Evolutionary conservation across 2,888 invertebrate genomes (phyloP).

Genomic region (Ypsolopha scabrella): DNA sequence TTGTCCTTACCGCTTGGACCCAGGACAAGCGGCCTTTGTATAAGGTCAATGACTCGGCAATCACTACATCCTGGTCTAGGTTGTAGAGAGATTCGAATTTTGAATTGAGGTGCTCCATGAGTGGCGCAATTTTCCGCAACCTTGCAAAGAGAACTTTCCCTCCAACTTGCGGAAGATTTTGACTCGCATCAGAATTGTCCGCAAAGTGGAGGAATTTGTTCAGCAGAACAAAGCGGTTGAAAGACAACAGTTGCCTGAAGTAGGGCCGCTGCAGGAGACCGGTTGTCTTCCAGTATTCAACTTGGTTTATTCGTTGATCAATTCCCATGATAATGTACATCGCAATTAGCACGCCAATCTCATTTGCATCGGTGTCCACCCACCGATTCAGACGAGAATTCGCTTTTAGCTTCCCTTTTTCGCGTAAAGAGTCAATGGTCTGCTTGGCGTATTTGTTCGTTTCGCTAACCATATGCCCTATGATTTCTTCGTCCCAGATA

Average conservation of each 20-base stretch:
- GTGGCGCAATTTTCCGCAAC: constrained; percentile 5
- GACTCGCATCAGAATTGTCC: too few relatives aligned
- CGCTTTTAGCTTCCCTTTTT: constrained; percentile 3
- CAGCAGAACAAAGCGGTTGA: constrained; percentile 11
- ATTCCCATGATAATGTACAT: constrained; percentile 15
- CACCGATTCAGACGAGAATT: constrained; percentile 12
- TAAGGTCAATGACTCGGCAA: constrained; percentile 16
- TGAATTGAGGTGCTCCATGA: background rate
- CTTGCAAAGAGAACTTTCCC: constrained; percentile 9
- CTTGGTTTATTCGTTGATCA: constrained; percentile 5
- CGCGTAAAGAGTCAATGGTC: constrained; percentile 8
- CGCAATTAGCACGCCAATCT: constrained; percentile 12
- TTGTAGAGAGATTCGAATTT: background rate
- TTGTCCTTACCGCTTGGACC: constrained; percentile 12
- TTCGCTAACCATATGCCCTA: constrained; percentile 14
- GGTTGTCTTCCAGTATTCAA: constrained; percentile 12
- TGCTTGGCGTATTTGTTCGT: constrained; percentile 17
- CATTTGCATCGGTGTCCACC: too few relatives aligned
- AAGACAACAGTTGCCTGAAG: constrained; percentile 11
- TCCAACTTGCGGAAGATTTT: constrained; percentile 5
- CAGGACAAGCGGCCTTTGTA: constrained; percentile 15
- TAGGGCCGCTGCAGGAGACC: constrained; percentile 9
- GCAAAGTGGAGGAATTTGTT: constrained; percentile 14
- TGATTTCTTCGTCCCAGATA: too few relatives aligned
- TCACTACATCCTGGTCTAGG: constrained; percentile 6